Evolutionary conservation across 2,797 vertebrate species (phyloP).

Genomic region (Diceros bicornis): DNA sequence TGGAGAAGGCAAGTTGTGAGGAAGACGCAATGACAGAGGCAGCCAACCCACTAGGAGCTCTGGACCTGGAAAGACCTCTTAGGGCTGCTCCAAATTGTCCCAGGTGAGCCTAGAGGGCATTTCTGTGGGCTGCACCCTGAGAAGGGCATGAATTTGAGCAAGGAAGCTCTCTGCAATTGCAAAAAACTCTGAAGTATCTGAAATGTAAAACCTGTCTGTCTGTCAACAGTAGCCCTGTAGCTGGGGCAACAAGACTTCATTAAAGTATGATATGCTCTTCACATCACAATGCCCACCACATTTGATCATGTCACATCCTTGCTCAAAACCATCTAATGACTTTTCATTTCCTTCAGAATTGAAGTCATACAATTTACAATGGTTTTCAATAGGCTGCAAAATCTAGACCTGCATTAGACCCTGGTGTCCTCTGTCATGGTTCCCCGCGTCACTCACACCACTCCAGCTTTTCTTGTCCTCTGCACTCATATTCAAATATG

Average conservation of each 20-base stretch:
- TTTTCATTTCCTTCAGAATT: not conserved
- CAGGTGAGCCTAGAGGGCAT: not conserved
- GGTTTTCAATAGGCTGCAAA: not conserved
- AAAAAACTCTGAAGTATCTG: not conserved
- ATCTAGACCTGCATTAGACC: not conserved
- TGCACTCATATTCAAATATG: too few species aligned
- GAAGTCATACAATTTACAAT: not conserved
- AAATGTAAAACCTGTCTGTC: not conserved
- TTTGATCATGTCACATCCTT: not conserved
- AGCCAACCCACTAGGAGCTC: fast-evolving
- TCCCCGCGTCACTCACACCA: too few species aligned
- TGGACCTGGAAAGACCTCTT: not conserved
- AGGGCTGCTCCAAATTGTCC: not conserved
- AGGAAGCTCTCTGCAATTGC: fast-evolving
- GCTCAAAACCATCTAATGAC: not conserved
- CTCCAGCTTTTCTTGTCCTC: not conserved
- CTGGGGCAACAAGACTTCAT: fast-evolving
- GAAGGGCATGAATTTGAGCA: not conserved
- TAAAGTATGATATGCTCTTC: fast-evolving
- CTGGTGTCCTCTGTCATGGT: not conserved
- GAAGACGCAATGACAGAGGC: not conserved
- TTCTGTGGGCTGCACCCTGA: not conserved
- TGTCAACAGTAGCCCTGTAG: not conserved
- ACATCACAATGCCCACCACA: not conserved
- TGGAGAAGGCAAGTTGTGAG: not conserved